phyloP scores from a whole-genome alignment of 2,113 vertebrate species.

The Zapus hudsonius region DNA sequence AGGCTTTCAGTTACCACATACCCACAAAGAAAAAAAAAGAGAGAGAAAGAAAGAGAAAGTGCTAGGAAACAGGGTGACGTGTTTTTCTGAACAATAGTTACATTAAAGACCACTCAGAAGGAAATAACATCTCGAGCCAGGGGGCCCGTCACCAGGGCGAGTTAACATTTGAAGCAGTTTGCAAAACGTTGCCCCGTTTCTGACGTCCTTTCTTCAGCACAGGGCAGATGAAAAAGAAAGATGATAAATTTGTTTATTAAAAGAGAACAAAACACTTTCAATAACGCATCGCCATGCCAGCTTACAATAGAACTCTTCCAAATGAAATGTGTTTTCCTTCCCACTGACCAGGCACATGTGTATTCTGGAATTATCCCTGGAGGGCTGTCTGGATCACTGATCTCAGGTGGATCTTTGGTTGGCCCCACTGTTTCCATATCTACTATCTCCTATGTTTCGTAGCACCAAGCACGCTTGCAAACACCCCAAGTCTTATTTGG shows the following conservation, averaged over 20 bases:
- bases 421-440: neutral
- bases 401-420: neutral
- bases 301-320: slow-evolving; percentile 18
- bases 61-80: slow-evolving; percentile 51
- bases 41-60: neutral
- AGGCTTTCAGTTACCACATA: slow-evolving; percentile 47
- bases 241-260: slow-evolving; percentile 65
- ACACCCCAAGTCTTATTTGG: neutral
- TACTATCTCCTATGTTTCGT: neutral
- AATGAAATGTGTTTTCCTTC: slow-evolving; percentile 73
- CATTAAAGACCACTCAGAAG: slow-evolving; percentile 67
- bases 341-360: neutral
- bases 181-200: slow-evolving; percentile 49
- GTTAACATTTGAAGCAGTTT: slow-evolving; percentile 48
- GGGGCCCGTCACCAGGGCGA: slow-evolving; percentile 63
- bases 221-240: slow-evolving; percentile 67
- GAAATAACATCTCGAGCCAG: slow-evolving; percentile 66
- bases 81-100: slow-evolving; percentile 63
- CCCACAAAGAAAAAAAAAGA: neutral
- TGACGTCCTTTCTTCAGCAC: slow-evolving; percentile 32
- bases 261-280: slow-evolving; percentile 65
- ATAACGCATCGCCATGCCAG: slow-evolving; percentile 65
- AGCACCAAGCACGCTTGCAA: neutral
- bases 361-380: neutral
- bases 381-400: neutral